Percentiles rank a stretch among this genome's conserved stretches.
These are phyloP conservation scores for Phaedon cochleariae DNA, from an alignment of 2,888 invertebrate species.

Conservation along the genomic window DNA sequence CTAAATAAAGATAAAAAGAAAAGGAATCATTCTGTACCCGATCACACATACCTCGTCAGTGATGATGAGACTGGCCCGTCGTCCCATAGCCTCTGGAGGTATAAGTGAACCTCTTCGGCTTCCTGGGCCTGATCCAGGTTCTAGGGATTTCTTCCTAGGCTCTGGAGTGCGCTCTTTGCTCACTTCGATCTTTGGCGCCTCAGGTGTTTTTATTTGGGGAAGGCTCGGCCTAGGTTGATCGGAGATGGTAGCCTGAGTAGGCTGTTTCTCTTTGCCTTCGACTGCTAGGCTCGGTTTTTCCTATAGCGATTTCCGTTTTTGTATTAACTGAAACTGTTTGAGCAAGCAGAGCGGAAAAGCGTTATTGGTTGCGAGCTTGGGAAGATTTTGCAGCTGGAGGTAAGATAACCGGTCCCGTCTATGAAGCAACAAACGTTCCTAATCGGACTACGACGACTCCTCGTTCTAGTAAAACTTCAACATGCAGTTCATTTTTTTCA, in stretches of 20 bases:
- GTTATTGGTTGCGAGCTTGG: too few species aligned
- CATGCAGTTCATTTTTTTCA: too few species aligned
- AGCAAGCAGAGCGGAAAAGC: constrained; percentile 12
- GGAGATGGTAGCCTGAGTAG: constrained; percentile 32
- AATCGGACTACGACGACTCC: too few species aligned
- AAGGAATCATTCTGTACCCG: not conserved
- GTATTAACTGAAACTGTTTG: not conserved
- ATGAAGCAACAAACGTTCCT: not conserved
- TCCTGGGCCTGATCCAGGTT: constrained; percentile 63
- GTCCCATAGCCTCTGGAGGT: constrained; percentile 86
- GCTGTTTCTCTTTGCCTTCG: constrained; percentile 44
- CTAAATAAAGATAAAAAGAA: constrained; percentile 27
- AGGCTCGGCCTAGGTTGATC: constrained; percentile 58
- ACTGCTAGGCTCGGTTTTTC: constrained; percentile 53
- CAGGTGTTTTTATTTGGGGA: constrained; percentile 77
- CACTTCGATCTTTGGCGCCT: constrained; percentile 87
- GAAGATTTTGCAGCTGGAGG: too few species aligned
- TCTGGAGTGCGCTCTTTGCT: constrained; percentile 78
- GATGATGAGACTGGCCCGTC: constrained; percentile 90
- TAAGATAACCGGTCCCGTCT: too few species aligned
- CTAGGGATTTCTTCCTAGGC: constrained; percentile 75
- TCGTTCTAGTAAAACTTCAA: too few species aligned
- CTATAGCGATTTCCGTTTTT: constrained; percentile 40
- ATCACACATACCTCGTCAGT: constrained; percentile 84
- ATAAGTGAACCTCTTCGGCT: constrained; percentile 87